These are phyloP conservation scores for Apolygus lucorum DNA, from an alignment of 1,140 invertebrate genomes.

Conservation along the genomic window DNA sequence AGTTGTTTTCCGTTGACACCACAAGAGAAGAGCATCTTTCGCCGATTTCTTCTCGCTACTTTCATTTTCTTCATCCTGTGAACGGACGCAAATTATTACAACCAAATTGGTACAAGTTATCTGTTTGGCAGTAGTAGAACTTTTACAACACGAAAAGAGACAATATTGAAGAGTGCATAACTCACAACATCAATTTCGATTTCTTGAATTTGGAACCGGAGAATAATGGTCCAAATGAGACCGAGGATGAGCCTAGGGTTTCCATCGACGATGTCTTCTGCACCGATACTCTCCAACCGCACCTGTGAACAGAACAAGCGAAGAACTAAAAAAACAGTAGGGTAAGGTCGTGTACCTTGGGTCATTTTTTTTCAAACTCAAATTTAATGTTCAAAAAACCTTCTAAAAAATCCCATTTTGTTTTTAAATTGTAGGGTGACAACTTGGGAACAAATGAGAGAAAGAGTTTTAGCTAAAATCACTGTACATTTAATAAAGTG, in stretches of 20 bases:
- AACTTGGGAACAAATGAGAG: too few species aligned
- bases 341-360: too few species aligned
- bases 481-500: too few species aligned
- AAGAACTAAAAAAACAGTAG: too few species aligned
- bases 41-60: constrained; percentile 97
- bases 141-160: constrained; percentile 8
- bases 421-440: too few species aligned
- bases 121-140: too few species aligned
- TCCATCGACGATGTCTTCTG: constrained; percentile 97
- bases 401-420: too few species aligned
- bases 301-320: constrained; percentile 50
- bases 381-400: too few species aligned
- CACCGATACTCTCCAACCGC: constrained; percentile 93
- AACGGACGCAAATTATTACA: constrained; percentile 23
- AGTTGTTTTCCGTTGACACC: constrained; percentile 96
- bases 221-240: constrained; percentile 97
- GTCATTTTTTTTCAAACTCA: too few species aligned
- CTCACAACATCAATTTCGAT: constrained; percentile 94
- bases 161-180: constrained; percentile 30
- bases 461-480: too few species aligned
- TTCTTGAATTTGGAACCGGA: constrained; percentile 96
- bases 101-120: constrained; percentile 20
- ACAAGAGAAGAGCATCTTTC: constrained; percentile 94
- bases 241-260: constrained; percentile 93
- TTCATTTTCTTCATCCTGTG: constrained; percentile 91